These are phyloP conservation scores for Opisthocomus hoazin DNA, from an alignment of 2,113 vertebrate species.

Conservation along the genomic window DNA sequence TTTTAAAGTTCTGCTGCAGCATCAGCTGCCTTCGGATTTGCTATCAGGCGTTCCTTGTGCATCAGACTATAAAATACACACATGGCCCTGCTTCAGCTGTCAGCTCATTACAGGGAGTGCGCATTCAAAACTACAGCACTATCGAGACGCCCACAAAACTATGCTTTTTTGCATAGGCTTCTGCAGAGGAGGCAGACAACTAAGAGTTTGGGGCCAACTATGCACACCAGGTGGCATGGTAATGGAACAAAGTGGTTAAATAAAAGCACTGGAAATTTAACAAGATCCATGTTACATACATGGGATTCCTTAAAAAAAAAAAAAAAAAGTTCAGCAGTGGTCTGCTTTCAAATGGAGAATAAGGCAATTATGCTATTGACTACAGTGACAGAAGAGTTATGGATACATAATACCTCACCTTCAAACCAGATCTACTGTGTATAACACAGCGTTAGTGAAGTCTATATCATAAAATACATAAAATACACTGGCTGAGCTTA, in stretches of 20 bases:
- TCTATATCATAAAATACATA: neutral
- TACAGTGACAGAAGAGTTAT: neutral
- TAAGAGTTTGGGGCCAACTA: neutral
- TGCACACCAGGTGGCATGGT: neutral
- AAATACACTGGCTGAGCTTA: neutral
- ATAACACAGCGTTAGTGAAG: neutral
- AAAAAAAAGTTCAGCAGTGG: neutral
- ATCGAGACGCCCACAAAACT: neutral
- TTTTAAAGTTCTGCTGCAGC: neutral
- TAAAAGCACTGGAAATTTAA: neutral
- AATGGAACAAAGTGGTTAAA: neutral
- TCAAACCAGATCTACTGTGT: neutral
- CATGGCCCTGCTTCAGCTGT: neutral
- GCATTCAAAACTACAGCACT: neutral
- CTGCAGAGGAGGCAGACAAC: neutral
- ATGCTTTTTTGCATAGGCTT: neutral
- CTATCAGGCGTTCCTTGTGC: neutral
- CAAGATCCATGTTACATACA: neutral
- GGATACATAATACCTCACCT: neutral
- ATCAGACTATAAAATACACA: neutral
- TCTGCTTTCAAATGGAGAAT: neutral
- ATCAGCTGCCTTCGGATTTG: neutral
- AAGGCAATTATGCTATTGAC: neutral
- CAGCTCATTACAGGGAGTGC: neutral
- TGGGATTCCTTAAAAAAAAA: neutral